Evolutionary conservation across 1,140 invertebrate genomes (phyloP).

Genomic region (Patella vulgata): DNA sequence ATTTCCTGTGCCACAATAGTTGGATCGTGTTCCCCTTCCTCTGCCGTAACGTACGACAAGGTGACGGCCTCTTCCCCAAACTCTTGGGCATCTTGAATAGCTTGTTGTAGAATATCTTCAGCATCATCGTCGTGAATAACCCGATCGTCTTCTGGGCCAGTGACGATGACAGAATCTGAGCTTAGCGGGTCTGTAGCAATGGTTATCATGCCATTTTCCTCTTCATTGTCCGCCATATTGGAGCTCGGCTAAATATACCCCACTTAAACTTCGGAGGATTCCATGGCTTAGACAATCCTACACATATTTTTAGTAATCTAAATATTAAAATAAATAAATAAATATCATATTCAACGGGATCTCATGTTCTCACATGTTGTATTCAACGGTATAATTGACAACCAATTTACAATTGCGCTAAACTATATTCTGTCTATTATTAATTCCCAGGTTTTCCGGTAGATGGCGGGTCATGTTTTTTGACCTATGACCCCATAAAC

Average conservation of each 20-base stretch:
- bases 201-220: constrained; percentile 39
- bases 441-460: background rate
- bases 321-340: too few species aligned
- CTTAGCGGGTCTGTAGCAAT: constrained; percentile 37
- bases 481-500: too few species aligned
- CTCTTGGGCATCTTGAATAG: constrained; percentile 60
- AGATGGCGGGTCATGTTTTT: too few species aligned
- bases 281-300: background rate
- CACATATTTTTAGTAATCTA: background rate
- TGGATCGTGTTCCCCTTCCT: constrained; percentile 14
- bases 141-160: constrained; percentile 23
- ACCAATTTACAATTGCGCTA: background rate
- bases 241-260: constrained; percentile 12
- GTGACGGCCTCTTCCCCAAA: constrained; percentile 30
- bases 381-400: background rate
- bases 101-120: constrained; percentile 66
- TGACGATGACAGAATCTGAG: constrained; percentile 27
- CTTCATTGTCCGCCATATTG: constrained; percentile 57
- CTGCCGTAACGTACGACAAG: constrained; percentile 23
- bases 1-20: constrained; percentile 23
- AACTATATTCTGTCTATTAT: background rate
- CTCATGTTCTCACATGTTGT: background rate
- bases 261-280: background rate
- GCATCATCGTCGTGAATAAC: constrained; percentile 13
- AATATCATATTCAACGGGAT: too few species aligned